phyloP scores from a whole-genome alignment of 2,797 vertebrate genomes.

The Capromys pilorides region DNA sequence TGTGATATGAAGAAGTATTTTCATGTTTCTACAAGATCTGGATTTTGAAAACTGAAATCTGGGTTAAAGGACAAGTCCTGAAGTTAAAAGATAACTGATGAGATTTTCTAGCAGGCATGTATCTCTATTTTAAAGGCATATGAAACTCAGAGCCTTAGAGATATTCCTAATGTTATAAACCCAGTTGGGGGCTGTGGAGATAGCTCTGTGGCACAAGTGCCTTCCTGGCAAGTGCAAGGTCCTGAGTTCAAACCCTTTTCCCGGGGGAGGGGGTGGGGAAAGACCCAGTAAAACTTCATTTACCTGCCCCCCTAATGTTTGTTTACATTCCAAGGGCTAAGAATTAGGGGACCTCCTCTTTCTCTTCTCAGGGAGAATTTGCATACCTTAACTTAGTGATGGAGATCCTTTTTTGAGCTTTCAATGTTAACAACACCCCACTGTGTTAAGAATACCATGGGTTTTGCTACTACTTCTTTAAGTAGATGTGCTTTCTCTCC shows the following conservation, averaged over 20 bases:
- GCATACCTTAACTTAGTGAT: not conserved
- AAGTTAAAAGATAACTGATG: constrained; percentile 65
- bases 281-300: not conserved
- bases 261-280: too few species aligned
- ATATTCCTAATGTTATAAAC: not conserved
- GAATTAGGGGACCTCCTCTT: not conserved
- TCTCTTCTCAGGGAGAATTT: constrained; percentile 20
- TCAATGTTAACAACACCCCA: not conserved
- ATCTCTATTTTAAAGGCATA: constrained; percentile 41
- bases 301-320: not conserved
- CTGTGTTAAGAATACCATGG: not conserved
- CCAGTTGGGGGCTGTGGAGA: not conserved
- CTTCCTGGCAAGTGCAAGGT: too few species aligned
- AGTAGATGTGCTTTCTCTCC: not conserved
- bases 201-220: too few species aligned
- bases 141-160: not conserved
- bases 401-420: not conserved
- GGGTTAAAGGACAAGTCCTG: constrained; percentile 38
- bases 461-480: not conserved
- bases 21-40: constrained; percentile 45
- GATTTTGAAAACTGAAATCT: constrained; percentile 37
- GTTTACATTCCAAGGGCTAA: not conserved
- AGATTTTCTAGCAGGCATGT: not conserved
- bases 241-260: too few species aligned
- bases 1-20: constrained; percentile 30